phyloP scores from a whole-genome alignment of 2,888 invertebrate genomes.

The Leptopilina myrica region DNA sequence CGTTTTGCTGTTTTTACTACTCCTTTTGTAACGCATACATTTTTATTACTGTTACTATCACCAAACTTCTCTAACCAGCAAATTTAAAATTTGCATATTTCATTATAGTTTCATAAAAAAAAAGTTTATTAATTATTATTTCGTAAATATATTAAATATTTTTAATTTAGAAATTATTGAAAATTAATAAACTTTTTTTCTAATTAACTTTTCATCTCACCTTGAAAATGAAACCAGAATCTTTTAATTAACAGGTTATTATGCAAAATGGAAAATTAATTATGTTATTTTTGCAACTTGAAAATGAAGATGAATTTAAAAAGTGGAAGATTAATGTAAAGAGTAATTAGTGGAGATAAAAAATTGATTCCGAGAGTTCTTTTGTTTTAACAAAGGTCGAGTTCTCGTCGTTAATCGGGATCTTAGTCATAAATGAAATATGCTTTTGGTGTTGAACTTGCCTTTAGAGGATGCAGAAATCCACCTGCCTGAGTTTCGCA shows the following conservation, averaged over 20 bases:
- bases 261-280: conserved; percentile 13
- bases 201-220: not conserved
- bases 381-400: conserved; percentile 19
- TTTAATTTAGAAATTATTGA: not conserved
- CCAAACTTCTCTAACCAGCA: conserved; percentile 5
- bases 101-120: not conserved
- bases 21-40: conserved; percentile 34
- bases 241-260: not conserved
- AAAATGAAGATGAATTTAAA: too few species aligned
- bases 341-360: conserved; percentile 3
- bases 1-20: conserved; percentile 30
- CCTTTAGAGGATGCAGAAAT: not conserved
- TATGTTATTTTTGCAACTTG: not conserved
- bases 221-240: not conserved
- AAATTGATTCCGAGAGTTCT: conserved; percentile 10
- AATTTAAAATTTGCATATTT: not conserved
- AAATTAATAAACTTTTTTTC: not conserved
- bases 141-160: not conserved
- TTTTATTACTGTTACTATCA: conserved; percentile 36
- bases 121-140: not conserved
- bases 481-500: conserved; percentile 31
- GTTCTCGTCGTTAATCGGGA: not conserved
- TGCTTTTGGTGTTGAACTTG: conserved; percentile 2
- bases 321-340: conserved; percentile 24
- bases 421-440: conserved; percentile 40